Evolutionary conservation across 2,797 vertebrate genomes (phyloP), one percentile per base, ranked within the genome.

Genomic region (Chiloscyllium punctatum): DNA sequence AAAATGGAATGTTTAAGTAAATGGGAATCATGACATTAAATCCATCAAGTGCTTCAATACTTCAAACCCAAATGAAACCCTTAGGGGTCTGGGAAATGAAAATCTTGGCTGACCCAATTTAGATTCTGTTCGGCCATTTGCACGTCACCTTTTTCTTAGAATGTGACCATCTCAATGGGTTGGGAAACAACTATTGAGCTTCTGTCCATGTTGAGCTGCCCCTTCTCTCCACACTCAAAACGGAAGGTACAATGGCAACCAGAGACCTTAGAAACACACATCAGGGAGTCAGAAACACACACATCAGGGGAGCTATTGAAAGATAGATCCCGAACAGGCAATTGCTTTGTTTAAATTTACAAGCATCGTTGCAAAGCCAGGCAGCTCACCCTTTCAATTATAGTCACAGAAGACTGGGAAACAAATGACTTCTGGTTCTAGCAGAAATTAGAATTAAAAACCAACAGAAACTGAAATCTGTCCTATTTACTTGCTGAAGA

Each of bases 41-140:
- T n/a, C 91, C 37, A 71, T 94, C 91, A 94, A 94, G 71, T 68
- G 21, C 15, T 94, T 94, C 91, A 94, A 94, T 94, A 37, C 37
- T 42, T 37, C 66, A 69, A 42, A n/a, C 66, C 71, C 66, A 3
- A 25, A 16, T 68, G n/a, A 4, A 42, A 37, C 57, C 66, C 68
- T 42, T 48, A 21, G 91, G 66, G 66, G n/a, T 94, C 62, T 25
- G 66, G 66, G 66, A 94, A 68, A 69, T 71, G 91, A n/a, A 94
- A 62, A 48, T 48, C 42, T 48, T 48, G 42, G 42, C 42, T 48
- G 42, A 48, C 42, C 42, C 42, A 48, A 42, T 53, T 90, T 90
- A 25, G 91, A 69, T 42, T 37, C 66, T 42, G n/a, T 11, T 25
- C 15, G 13, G 16, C 62, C 66, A 69, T 94, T 69, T 25, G 66